phyloP scores from a whole-genome alignment of 2,113 vertebrate species.

The Orthonyx spaldingii region DNA sequence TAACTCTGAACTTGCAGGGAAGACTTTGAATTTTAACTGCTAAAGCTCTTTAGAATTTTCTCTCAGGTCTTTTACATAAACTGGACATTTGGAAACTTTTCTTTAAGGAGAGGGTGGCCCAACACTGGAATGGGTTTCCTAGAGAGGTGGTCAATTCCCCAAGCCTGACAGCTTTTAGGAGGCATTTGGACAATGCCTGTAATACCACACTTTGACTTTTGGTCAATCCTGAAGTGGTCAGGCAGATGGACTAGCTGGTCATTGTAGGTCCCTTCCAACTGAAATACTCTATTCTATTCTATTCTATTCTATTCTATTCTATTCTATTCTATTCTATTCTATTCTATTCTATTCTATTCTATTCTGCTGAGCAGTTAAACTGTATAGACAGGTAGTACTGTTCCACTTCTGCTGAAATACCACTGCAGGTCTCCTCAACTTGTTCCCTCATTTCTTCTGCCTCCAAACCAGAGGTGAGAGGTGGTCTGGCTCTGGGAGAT shows the following conservation, averaged over 20 bases:
- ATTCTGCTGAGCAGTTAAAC: neutral
- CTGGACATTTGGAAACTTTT: neutral
- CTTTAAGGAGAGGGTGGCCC: neutral
- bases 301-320: neutral
- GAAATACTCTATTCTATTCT: neutral
- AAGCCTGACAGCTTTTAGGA: neutral
- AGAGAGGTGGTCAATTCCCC: neutral
- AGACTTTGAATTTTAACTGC: slow-evolving; percentile 43
- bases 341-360: neutral
- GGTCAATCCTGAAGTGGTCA: neutral
- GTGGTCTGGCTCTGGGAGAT: neutral
- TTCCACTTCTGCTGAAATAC: neutral
- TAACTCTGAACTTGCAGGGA: slow-evolving; percentile 11
- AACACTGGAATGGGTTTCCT: neutral
- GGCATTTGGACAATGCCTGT: neutral
- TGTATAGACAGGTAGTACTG: neutral
- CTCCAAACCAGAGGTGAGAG: neutral
- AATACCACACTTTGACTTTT: neutral
- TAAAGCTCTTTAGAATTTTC: slow-evolving; percentile 21
- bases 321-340: neutral
- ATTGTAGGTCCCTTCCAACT: neutral
- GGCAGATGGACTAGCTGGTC: neutral
- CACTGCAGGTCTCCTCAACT: neutral
- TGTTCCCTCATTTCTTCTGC: neutral
- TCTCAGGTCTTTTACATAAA: neutral